phyloP scores from a whole-genome alignment of 2,797 vertebrate genomes.

The Myotis daubentonii region DNA sequence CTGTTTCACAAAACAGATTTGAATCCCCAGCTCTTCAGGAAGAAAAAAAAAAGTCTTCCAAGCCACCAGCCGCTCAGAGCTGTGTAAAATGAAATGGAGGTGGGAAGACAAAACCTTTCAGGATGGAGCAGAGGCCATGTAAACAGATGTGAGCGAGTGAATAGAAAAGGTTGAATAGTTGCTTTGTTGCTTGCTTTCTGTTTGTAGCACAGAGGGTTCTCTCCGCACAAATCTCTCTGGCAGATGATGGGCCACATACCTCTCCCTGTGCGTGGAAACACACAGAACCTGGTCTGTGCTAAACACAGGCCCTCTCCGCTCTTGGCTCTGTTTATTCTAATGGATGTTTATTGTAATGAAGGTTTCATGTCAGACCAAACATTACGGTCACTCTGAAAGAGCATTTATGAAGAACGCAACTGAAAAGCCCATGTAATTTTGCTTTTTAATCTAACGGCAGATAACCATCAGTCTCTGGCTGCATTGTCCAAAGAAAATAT shows the following conservation, averaged over 20 bases:
- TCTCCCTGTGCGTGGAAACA: conserved; percentile 61
- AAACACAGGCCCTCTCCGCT: conserved; percentile 50
- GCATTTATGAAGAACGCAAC: conserved; percentile 35
- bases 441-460: background rate
- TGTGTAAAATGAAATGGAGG: conserved; percentile 73
- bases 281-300: conserved; percentile 53
- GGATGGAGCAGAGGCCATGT: conserved; percentile 80
- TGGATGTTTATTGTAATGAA: conserved; percentile 55
- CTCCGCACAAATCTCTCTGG: conserved; percentile 61
- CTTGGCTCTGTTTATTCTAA: conserved; percentile 44
- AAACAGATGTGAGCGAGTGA: conserved; percentile 87
- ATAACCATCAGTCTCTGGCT: background rate
- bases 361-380: conserved; percentile 24
- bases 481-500: background rate
- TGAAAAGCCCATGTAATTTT: conserved; percentile 48
- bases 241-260: conserved; percentile 74
- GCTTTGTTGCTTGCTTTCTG: conserved; percentile 82
- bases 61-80: conserved; percentile 52
- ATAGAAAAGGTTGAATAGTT: conserved; percentile 81
- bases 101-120: conserved; percentile 79
- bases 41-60: conserved; percentile 48
- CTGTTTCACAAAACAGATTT: conserved; percentile 77
- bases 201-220: conserved; percentile 70
- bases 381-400: conserved; percentile 38
- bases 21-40: conserved; percentile 68